Evolutionary conservation across 1,140 invertebrate genomes (phyloP).

Genomic region (Leptinotarsa texana): DNA sequence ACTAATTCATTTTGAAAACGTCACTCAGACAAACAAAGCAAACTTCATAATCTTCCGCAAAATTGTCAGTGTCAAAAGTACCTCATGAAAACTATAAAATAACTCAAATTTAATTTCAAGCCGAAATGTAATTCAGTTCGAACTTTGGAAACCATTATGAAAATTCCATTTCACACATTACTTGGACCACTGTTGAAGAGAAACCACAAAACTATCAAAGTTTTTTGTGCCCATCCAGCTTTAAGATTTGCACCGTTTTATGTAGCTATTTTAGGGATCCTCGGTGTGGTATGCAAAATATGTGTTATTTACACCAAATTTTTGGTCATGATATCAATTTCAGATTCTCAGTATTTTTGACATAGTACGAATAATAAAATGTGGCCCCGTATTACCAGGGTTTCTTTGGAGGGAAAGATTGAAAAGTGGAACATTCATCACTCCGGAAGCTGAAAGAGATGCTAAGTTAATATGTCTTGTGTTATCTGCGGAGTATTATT

Average conservation of each 20-base stretch:
- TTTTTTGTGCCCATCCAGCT: constrained; percentile 39
- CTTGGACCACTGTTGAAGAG: constrained; percentile 40
- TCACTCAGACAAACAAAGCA: constrained; percentile 9
- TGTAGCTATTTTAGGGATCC: constrained; percentile 40
- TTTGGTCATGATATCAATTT: constrained; percentile 25
- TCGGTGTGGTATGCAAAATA: constrained; percentile 42
- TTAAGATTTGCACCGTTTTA: constrained; percentile 42
- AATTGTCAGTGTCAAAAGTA: constrained; percentile 18
- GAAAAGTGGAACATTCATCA: constrained; percentile 42
- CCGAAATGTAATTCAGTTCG: constrained; percentile 14
- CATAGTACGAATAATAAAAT: constrained; percentile 46
- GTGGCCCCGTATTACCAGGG: constrained; percentile 45
- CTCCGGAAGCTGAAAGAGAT: constrained; percentile 46
- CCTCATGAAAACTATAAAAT: background rate
- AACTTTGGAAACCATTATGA: constrained; percentile 36
- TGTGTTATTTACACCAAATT: background rate
- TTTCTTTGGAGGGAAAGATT: constrained; percentile 41
- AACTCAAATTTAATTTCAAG: background rate
- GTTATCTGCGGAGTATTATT: constrained; percentile 49
- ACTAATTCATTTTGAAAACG: constrained; percentile 21
- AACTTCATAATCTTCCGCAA: background rate
- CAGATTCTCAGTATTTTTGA: constrained; percentile 48
- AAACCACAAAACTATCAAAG: constrained; percentile 39
- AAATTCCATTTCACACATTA: constrained; percentile 45
- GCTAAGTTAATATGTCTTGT: constrained; percentile 47